Evolutionary conservation across 2,888 invertebrate species (phyloP).

Genomic region (Phalera bucephala): DNA sequence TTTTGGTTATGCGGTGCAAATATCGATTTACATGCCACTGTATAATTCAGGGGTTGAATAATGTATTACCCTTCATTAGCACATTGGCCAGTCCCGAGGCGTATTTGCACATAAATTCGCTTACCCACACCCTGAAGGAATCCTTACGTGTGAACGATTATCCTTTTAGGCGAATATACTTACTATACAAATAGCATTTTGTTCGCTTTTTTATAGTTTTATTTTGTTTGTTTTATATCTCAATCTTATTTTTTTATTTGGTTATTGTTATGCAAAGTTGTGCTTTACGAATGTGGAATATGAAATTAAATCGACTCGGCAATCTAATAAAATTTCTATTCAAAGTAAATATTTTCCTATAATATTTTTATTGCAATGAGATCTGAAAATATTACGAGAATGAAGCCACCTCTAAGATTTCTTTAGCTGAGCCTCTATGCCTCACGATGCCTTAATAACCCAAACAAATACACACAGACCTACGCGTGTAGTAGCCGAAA

Average conservation of each 20-base stretch:
- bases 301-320: too few species aligned
- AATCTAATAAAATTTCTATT: too few species aligned
- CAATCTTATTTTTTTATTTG: constrained; percentile 4
- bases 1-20: constrained; percentile 78
- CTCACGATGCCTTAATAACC: too few species aligned
- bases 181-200: constrained; percentile 48
- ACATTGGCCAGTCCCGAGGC: constrained; percentile 77
- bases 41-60: constrained; percentile 82
- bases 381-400: too few species aligned
- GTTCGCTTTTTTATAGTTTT: constrained; percentile 37
- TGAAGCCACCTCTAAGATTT: too few species aligned
- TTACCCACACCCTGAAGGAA: constrained; percentile 72
- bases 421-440: too few species aligned
- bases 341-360: too few species aligned
- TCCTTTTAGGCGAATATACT: constrained; percentile 55
- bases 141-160: constrained; percentile 72
- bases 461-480: too few species aligned
- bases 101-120: constrained; percentile 82
- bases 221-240: constrained; percentile 2
- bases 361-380: too few species aligned
- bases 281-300: too few species aligned
- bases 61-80: constrained; percentile 83
- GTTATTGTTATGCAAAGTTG: too few species aligned
- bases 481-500: too few species aligned
- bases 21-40: constrained; percentile 82